phyloP scores from a whole-genome alignment of 2,113 vertebrate species.

The Callionymus lyra region DNA sequence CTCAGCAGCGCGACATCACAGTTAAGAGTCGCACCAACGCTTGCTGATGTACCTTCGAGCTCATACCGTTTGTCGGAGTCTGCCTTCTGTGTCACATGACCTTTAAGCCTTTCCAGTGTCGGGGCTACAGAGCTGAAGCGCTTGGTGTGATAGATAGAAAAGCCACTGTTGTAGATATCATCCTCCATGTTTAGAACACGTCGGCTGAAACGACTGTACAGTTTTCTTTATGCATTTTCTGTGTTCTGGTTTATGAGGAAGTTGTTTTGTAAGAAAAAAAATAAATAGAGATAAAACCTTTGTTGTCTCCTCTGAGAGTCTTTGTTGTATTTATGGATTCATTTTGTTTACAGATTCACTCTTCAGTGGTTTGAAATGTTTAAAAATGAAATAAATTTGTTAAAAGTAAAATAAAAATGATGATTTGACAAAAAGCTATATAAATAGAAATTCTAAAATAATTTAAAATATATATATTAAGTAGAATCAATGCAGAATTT shows the following conservation, averaged over 20 bases:
- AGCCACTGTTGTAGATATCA: constrained; percentile 68
- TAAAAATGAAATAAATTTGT: too few species aligned
- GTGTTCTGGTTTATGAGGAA: constrained; percentile 67
- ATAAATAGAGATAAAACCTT: constrained; percentile 57
- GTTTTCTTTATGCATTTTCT: constrained; percentile 70
- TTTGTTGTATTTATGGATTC: not conserved
- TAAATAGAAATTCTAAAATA: not conserved
- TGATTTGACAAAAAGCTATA: not conserved
- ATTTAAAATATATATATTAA: too few species aligned
- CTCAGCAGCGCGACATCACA: constrained; percentile 26
- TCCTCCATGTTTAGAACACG: constrained; percentile 65
- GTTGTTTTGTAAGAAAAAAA: constrained; percentile 68
- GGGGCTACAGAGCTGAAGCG: constrained; percentile 42
- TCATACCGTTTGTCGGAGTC: constrained; percentile 41
- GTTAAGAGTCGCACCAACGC: constrained; percentile 29
- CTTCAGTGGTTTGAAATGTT: too few species aligned
- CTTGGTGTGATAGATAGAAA: constrained; percentile 60
- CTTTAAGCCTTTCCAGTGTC: constrained; percentile 20
- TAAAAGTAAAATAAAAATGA: not conserved
- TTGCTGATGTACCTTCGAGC: constrained; percentile 27
- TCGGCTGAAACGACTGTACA: constrained; percentile 63
- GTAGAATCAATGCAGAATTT: too few species aligned
- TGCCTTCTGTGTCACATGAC: constrained; percentile 40
- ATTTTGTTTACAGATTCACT: too few species aligned
- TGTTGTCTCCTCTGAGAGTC: not conserved